Percentiles rank a stretch among this genome's conserved stretches.
Evolutionary conservation across 2,113 vertebrate genomes (phyloP).

Genomic region (Ceyx cyanopectus): DNA sequence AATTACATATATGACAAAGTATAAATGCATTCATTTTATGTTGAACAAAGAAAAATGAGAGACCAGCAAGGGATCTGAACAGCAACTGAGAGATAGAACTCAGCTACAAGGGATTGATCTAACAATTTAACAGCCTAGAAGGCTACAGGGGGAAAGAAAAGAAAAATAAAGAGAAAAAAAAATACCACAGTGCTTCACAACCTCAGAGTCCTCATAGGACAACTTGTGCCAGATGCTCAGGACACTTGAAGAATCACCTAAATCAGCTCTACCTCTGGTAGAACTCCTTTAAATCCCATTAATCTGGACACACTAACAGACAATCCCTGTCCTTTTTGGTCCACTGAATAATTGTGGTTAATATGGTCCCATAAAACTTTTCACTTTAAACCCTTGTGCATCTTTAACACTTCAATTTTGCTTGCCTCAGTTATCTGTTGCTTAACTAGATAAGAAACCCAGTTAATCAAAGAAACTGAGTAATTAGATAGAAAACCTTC

Average conservation of each 20-base stretch:
- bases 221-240: not conserved
- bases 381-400: not conserved
- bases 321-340: not conserved
- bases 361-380: not conserved
- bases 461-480: not conserved
- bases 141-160: not conserved
- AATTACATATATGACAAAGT: not conserved
- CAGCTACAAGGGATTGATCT: not conserved
- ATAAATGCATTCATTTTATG: not conserved
- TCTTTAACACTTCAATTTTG: not conserved
- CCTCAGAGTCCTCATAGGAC: not conserved
- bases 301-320: not conserved
- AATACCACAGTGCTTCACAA: not conserved
- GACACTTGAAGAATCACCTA: not conserved
- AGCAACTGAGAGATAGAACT: not conserved
- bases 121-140: not conserved
- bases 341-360: not conserved
- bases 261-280: not conserved
- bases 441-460: not conserved
- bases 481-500: not conserved
- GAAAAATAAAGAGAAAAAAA: not conserved
- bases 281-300: not conserved
- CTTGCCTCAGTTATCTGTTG: not conserved
- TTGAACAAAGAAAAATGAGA: not conserved
- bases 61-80: not conserved